A percentile compares a stretch with the other conserved stretches of the same genome.
phyloP scores from a whole-genome alignment of 2,113 vertebrate genomes.

The Hipposideros armiger region DNA sequence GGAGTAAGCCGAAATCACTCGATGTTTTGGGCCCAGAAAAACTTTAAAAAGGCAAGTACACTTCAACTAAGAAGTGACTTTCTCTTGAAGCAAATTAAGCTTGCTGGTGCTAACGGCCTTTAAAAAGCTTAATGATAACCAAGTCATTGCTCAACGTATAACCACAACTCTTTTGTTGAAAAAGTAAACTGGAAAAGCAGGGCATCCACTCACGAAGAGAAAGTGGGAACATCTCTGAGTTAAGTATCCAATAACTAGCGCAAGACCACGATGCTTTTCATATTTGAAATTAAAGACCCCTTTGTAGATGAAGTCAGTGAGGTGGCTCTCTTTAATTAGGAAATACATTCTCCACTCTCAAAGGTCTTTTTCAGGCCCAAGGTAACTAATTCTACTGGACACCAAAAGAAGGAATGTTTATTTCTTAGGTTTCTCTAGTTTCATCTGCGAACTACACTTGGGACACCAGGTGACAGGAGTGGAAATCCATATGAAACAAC shows the following conservation, averaged over 20 bases:
- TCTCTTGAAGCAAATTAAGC: constrained; percentile 79
- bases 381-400: constrained; percentile 10
- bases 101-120: constrained; percentile 62
- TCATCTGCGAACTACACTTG: not conserved
- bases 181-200: constrained; percentile 36
- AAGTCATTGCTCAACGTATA: constrained; percentile 61
- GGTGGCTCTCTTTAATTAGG: not conserved
- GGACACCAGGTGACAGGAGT: not conserved
- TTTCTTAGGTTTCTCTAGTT: constrained; percentile 10
- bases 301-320: constrained; percentile 26
- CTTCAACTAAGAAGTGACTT: constrained; percentile 77
- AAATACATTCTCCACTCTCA: not conserved
- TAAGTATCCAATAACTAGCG: not conserved
- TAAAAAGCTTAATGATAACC: constrained; percentile 52
- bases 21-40: not conserved
- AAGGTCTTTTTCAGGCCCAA: not conserved
- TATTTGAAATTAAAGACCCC: constrained; percentile 24
- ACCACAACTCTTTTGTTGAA: constrained; percentile 35
- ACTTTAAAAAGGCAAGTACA: constrained; percentile 12
- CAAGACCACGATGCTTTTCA: not conserved
- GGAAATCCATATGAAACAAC: not conserved
- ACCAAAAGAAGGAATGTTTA: not conserved
- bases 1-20: constrained; percentile 47
- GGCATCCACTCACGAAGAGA: not conserved
- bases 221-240: not conserved